A percentile compares a stretch with the other conserved stretches of the same genome.
These are phyloP conservation scores for Hypsibius dujardini DNA, from an alignment of 1,140 invertebrate genomes.

Conservation along the genomic window DNA sequence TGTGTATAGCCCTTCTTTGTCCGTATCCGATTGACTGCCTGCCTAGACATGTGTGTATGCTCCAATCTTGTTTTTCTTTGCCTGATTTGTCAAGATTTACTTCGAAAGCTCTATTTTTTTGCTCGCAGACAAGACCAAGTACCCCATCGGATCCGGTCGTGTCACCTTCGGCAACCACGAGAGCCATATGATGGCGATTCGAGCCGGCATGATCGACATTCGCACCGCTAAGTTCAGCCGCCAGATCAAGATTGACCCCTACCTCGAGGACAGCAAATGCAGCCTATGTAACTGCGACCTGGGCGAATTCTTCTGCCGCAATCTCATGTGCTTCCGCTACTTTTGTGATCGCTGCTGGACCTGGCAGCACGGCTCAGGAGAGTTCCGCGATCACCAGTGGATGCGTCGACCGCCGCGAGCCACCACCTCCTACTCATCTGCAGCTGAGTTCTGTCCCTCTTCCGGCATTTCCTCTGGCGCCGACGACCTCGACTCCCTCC, in stretches of 20 bases:
- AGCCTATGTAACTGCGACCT: conserved; percentile 67
- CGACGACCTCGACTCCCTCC: too few species aligned
- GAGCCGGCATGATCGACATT: conserved; percentile 80
- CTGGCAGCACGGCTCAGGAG: conserved; percentile 45
- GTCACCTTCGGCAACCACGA: conserved; percentile 76
- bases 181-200: conserved; percentile 80
- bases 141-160: conserved; percentile 84
- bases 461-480: too few species aligned
- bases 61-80: too few species aligned
- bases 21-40: too few species aligned
- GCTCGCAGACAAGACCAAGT: conserved; percentile 87
- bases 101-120: not conserved
- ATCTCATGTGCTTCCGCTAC: conserved; percentile 68
- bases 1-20: too few species aligned
- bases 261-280: conserved; percentile 82
- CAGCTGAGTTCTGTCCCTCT: too few species aligned
- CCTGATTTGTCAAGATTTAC: not conserved
- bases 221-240: conserved; percentile 61
- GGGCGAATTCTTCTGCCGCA: conserved; percentile 84
- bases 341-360: conserved; percentile 83
- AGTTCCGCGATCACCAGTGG: too few species aligned
- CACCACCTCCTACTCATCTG: too few species aligned
- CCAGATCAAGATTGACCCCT: conserved; percentile 78
- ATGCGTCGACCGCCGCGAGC: too few species aligned
- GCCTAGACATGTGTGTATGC: too few species aligned